Percentiles rank a stretch among this genome's conserved stretches.
Evolutionary conservation across 1,140 invertebrate species (phyloP).

Genomic region (Hypsibius dujardini): DNA sequence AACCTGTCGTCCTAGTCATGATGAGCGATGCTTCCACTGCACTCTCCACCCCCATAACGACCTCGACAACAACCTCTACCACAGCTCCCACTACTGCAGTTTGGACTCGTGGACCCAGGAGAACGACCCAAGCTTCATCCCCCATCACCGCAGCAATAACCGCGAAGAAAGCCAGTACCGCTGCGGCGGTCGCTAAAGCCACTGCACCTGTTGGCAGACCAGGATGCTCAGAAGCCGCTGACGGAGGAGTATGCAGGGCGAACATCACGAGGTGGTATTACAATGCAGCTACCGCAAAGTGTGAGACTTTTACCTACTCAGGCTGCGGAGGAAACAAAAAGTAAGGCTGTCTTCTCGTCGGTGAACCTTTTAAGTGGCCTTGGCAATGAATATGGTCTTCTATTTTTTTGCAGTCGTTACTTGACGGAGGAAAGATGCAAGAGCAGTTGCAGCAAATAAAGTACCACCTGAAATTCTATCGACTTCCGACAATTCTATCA

Average conservation of each 20-base stretch:
- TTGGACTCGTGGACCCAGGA: neutral
- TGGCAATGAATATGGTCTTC: neutral
- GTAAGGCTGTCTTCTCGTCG: neutral
- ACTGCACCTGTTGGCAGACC: neutral
- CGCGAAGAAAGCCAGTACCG: neutral
- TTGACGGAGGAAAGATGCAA: constrained; percentile 8
- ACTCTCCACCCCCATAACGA: neutral
- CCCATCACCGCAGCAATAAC: neutral
- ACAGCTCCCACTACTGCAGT: neutral
- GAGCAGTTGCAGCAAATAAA: neutral
- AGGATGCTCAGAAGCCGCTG: constrained; percentile 25
- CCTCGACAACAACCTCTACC: neutral
- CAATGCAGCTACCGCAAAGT: constrained; percentile 30
- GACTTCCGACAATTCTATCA: too few species aligned
- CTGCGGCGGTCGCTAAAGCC: neutral
- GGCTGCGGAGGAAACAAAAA: constrained; percentile 34
- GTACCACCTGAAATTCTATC: too few species aligned
- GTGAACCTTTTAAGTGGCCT: neutral
- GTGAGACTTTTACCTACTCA: constrained; percentile 32
- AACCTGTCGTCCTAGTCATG: neutral
- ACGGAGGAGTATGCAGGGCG: constrained; percentile 28
- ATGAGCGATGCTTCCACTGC: neutral
- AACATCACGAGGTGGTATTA: constrained; percentile 32
- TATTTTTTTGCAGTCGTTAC: constrained; percentile 2
- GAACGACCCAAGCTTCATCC: neutral